Evolutionary conservation across 2,888 invertebrate genomes (phyloP), one percentile per base, ranked within the genome.

Genomic region (Leptopterna dolabrata): DNA sequence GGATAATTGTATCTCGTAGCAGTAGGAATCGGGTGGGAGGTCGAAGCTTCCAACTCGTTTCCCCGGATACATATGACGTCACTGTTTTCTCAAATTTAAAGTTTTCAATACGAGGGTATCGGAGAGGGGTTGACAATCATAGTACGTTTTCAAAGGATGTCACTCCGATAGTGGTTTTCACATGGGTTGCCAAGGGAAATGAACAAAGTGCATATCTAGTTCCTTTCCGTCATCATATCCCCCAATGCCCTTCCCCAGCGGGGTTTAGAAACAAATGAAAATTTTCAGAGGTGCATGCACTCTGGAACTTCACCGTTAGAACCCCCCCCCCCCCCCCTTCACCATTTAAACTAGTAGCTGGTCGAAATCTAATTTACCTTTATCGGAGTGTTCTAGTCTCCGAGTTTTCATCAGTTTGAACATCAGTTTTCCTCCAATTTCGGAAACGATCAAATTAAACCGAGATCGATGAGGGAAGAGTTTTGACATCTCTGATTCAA

Each of bases 161-260:
- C 81, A 51, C 30, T 55, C 81, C 0, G 81, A 81, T 81, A 81
- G 81, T 30, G 55, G 27, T 30, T 81, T 81, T 55, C 81, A 81
- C 81, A 81, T 81, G 81, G 81, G 51, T 55, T n/a, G 16, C 73
- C 36, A 73, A 73, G 81, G 81, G 81, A 81, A 81, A 81, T 81
- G 81, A 81, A 81, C 81, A 81, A 81, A 81, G 81, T 81, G 81
- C 81, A 81, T 81, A 81, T 81, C 81, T 81, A 81, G 81, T 81
- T 81, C 81, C 81, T 81, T 55, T 81, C 51, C 81, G 30, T 4
- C 81, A 81, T 55, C 81, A 36, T 55, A 78, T 45, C 78, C 41
- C 45, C 78, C 78, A 41, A 45, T 45, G n/a, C 78, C 78, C 45
- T 78, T 36, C 78, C 73, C 2, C 73, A 16, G 36, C 76, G 76